Percentiles rank a stretch among this genome's conserved stretches.
Evolutionary conservation across 2,888 invertebrate species (phyloP).

Genomic region (Drosophila anomalata): DNA sequence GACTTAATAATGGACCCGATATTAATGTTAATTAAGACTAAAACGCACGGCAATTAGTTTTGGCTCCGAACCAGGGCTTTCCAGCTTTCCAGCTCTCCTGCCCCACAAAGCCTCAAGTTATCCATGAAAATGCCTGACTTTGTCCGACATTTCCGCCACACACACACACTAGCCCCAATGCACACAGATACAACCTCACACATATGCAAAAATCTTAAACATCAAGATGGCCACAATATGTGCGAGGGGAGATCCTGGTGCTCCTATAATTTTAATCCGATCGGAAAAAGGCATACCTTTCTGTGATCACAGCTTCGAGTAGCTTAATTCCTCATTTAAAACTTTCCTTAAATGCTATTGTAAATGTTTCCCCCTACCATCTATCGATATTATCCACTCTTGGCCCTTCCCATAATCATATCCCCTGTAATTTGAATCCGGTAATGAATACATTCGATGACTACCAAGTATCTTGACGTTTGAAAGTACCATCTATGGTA

Average conservation of each 20-base stretch:
- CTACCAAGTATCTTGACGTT: not conserved
- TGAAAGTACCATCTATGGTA: too few species aligned
- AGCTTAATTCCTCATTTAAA: too few species aligned
- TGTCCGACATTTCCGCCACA: constrained; percentile 60
- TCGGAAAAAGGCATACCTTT: too few species aligned
- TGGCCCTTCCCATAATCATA: too few species aligned
- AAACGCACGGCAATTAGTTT: constrained; percentile 38
- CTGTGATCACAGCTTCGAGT: too few species aligned
- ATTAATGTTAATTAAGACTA: constrained; percentile 55
- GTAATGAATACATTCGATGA: too few species aligned
- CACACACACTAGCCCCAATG: constrained; percentile 1
- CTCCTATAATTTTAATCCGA: too few species aligned
- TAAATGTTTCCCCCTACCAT: too few species aligned
- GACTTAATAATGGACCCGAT: constrained; percentile 41
- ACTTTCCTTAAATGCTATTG: too few species aligned
- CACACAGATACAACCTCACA: constrained; percentile 10
- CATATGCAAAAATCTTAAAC: constrained; percentile 20
- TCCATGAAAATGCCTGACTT: constrained; percentile 43
- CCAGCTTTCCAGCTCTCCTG: not conserved
- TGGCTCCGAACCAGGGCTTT: constrained; percentile 4
- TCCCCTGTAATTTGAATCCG: too few species aligned
- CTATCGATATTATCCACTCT: too few species aligned
- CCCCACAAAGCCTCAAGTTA: constrained; percentile 32
- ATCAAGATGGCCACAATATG: constrained; percentile 9
- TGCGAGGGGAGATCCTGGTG: not conserved